Conservation (phyloP, 2,888 invertebrate genomes). For the Spodoptera picta region DNA sequence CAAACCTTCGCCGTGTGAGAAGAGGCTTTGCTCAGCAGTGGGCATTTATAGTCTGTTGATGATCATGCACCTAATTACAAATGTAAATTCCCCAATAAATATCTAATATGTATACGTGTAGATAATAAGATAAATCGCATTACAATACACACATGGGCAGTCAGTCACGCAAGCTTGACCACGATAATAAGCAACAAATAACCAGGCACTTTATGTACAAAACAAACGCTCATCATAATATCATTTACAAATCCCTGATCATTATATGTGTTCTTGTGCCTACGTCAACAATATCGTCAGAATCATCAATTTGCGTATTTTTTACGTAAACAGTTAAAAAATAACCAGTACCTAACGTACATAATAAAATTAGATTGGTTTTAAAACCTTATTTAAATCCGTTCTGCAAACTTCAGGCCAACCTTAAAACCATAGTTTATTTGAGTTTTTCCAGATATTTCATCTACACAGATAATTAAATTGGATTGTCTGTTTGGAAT, state of each 20-base stretch:
- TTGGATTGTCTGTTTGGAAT: too few species aligned
- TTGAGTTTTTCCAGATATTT: too few species aligned
- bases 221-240: constrained; percentile 25
- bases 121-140: constrained; percentile 31
- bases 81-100: constrained; percentile 4
- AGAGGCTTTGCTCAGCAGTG: too few species aligned
- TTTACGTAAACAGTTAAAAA: constrained; percentile 1
- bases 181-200: constrained; percentile 51
- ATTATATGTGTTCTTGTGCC: neutral
- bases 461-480: too few species aligned
- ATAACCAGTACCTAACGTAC: too few species aligned
- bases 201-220: constrained; percentile 36
- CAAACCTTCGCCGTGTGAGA: too few species aligned
- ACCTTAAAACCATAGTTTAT: too few species aligned
- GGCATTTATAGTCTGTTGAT: too few species aligned
- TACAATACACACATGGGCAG: constrained; percentile 49
- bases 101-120: constrained; percentile 17
- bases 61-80: constrained; percentile 11
- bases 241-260: constrained; percentile 11
- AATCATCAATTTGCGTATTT: constrained; percentile 24
- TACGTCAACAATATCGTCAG: constrained; percentile 28
- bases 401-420: too few species aligned
- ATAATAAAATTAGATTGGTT: too few species aligned
- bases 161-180: constrained; percentile 46
- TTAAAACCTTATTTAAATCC: too few species aligned